Evolutionary conservation across 2,797 vertebrate species (phyloP).

Genomic region (Lophius americanus): DNA sequence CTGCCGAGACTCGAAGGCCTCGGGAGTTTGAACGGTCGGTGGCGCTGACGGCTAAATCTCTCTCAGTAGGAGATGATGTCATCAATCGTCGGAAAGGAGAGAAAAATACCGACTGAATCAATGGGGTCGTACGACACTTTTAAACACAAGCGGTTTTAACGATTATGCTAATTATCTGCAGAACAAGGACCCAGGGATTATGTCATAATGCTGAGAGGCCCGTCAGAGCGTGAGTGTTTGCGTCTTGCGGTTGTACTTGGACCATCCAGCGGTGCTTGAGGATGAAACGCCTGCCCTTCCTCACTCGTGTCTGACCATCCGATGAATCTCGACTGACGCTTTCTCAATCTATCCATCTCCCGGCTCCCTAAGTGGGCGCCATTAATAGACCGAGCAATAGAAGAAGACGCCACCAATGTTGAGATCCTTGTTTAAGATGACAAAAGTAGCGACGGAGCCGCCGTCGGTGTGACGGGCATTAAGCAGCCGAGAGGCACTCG

Average conservation of each 20-base stretch:
- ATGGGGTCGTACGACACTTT: no score
- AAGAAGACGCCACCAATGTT: slow-evolving; percentile 17
- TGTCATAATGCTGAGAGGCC: slow-evolving; percentile 3
- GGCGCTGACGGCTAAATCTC: no score
- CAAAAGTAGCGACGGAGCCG: slow-evolving; percentile 52
- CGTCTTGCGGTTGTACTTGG: slow-evolving; percentile 16
- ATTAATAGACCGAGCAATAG: slow-evolving; percentile 36
- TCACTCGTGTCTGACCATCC: slow-evolving; percentile 9
- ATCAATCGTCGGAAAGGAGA: no score
- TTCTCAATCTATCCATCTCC: slow-evolving; percentile 15
- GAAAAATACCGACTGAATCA: no score
- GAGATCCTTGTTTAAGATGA: slow-evolving; percentile 49
- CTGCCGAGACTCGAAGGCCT: no score
- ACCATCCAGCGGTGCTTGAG: slow-evolving; percentile 17
- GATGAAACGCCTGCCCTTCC: slow-evolving; percentile 16
- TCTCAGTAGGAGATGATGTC: no score
- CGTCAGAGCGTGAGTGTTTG: no score
- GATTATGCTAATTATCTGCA: no score
- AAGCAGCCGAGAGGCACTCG: slow-evolving; percentile 52
- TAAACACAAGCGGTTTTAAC: no score
- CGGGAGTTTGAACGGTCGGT: no score
- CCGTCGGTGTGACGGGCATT: slow-evolving; percentile 37
- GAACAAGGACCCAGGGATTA: neutral
- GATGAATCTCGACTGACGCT: slow-evolving; percentile 19
- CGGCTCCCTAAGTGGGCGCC: slow-evolving; percentile 12